phyloP scores from a whole-genome alignment of 2,888 invertebrate genomes.

The Platycheirus albimanus region DNA sequence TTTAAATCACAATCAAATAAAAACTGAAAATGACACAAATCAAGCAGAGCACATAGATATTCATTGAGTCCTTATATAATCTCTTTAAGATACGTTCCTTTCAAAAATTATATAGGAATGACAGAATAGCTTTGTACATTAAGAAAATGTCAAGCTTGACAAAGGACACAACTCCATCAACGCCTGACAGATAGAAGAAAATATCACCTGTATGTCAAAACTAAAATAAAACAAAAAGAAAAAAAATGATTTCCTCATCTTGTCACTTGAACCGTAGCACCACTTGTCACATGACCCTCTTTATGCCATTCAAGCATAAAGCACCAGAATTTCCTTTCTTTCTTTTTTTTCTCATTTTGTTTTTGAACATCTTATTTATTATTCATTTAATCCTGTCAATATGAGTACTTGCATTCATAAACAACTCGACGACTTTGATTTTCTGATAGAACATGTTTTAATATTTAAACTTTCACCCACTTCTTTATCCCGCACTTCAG shows the following conservation, averaged over 20 bases:
- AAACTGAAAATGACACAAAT: too few species aligned
- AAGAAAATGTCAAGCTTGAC: too few species aligned
- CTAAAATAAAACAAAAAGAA: background rate
- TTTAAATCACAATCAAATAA: too few species aligned
- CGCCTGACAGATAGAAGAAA: too few species aligned
- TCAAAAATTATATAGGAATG: too few species aligned
- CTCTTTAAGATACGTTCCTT: too few species aligned
- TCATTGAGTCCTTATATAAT: too few species aligned
- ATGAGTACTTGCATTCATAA: conserved; percentile 3
- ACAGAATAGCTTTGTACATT: too few species aligned
- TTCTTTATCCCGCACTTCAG: background rate
- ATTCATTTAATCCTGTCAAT: conserved; percentile 24
- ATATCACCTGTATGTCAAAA: background rate
- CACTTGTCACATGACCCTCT: conserved; percentile 43
- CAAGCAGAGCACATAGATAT: too few species aligned
- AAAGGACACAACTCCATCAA: too few species aligned
- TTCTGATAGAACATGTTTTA: conserved; percentile 81
- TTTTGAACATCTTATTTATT: conserved; percentile 29
- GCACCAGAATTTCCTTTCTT: background rate
- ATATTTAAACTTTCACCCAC: conserved; percentile 76
- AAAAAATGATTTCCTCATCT: too few species aligned
- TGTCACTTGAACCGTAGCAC: conserved; percentile 41
- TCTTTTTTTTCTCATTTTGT: too few species aligned
- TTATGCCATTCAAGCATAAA: conserved; percentile 28
- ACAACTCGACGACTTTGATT: conserved; percentile 75